These are phyloP conservation scores for Caerostris extrusa DNA, from an alignment of 1,140 invertebrate genomes.

Conservation along the genomic window DNA sequence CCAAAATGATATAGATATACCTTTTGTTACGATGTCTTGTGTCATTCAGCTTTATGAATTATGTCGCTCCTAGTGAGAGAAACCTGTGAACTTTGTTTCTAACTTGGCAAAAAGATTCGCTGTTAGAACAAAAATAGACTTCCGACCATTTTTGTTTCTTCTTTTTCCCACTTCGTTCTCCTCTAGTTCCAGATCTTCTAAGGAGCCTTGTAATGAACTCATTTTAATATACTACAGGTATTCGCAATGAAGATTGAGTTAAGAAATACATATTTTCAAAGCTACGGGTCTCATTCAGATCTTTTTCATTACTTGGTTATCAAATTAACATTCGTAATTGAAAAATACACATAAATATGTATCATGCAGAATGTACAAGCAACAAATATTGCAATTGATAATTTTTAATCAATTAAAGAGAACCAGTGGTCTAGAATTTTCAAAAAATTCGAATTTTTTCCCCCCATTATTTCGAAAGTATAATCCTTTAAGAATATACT, in stretches of 20 bases:
- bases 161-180: neutral
- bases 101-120: conserved; percentile 17
- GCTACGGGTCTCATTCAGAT: too few relatives aligned
- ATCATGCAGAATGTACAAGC: too few relatives aligned
- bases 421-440: too few relatives aligned
- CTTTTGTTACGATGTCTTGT: neutral
- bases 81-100: conserved; percentile 10
- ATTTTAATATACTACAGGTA: neutral
- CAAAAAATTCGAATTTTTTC: too few relatives aligned
- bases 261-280: too few relatives aligned
- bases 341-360: too few relatives aligned
- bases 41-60: conserved; percentile 19
- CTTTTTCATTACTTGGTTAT: too few relatives aligned
- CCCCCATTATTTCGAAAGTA: too few relatives aligned
- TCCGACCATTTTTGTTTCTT: neutral
- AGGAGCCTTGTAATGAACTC: neutral
- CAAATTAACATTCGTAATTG: too few relatives aligned
- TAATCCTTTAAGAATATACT: too few relatives aligned
- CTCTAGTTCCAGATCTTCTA: neutral
- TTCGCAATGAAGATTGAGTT: neutral
- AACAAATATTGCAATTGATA: too few relatives aligned
- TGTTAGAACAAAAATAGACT: conserved; percentile 3
- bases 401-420: too few relatives aligned
- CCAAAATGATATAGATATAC: neutral
- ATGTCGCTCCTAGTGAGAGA: neutral